A percentile compares a stretch with the other conserved stretches of the same genome.
Evolutionary conservation across 2,113 vertebrate species (phyloP).

Genomic region (Grus americana): DNA sequence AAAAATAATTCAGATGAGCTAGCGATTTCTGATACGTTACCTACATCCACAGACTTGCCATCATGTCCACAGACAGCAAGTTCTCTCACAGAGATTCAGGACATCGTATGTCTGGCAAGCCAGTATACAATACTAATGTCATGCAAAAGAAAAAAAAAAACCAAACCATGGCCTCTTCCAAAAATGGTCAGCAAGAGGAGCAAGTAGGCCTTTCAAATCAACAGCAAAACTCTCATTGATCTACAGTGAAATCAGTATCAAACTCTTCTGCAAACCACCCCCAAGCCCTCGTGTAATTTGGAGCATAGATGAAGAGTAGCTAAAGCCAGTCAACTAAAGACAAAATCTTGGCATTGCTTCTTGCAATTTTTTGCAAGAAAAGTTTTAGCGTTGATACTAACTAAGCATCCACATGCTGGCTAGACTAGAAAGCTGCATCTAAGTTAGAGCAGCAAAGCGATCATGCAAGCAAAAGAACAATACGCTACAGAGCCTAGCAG

Average conservation of each 20-base stretch:
- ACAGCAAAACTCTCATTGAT: neutral
- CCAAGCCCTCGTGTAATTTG: neutral
- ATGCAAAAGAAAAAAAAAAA: neutral
- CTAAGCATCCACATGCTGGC: neutral
- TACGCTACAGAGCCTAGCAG: neutral
- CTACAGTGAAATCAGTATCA: neutral
- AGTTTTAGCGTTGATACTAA: neutral
- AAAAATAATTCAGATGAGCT: neutral
- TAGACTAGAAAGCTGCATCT: neutral
- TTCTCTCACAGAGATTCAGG: neutral
- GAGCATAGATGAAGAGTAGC: neutral
- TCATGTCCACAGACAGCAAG: neutral
- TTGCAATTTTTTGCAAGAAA: neutral
- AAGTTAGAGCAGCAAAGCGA: neutral
- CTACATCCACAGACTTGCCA: neutral
- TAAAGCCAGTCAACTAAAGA: neutral
- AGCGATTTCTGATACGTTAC: neutral
- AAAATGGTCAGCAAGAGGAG: neutral
- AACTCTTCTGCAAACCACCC: neutral
- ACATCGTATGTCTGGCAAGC: neutral
- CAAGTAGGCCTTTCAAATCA: neutral
- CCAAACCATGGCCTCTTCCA: neutral
- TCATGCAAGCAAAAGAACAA: neutral
- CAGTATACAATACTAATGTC: neutral
- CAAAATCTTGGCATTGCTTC: constrained; percentile 10